Evolutionary conservation across 1,140 invertebrate species (phyloP), one percentile per base, ranked within the genome.

Genomic region (Chelonus insularis): DNA sequence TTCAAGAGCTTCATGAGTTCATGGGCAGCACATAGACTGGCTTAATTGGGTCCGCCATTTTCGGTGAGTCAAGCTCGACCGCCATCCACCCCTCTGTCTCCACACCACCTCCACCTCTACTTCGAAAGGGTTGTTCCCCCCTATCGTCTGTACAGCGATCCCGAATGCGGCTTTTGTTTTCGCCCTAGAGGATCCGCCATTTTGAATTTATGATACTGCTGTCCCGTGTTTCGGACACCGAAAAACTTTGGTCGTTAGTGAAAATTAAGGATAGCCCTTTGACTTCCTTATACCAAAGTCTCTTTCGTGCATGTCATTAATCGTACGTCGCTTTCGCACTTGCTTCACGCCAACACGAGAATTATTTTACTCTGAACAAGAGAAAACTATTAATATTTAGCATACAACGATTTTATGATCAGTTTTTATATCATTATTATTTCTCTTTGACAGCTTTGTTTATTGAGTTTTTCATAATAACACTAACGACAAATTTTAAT

Each of bases 41-140:
- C 69, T 74, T 78, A 78, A 78, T 78, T 80, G 79, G 78, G 79
- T 80, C 77, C 78, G 79, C 78, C 79, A 81, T 81, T 81, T 81
- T 81, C 78, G 75, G 72, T 72, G 68, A 71, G 69, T 69, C 73
- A 72, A 78, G 66, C 76, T 72, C 74, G 57, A 59, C 47, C 57
- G 20, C 47, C 47, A 59, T 59, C 47, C 32, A 59, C 47, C 57
- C 45, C 70, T 69, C 70, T 68, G 59, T 60, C 63, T 68, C 58
- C n/a, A 36, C 54, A 32, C 29, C 56, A 16, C 36, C 47, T 12
- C 9, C 4, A 21, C 14, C 37, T 32, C 47, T 23, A 66, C 65
- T 72, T 71, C 72, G 72, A 74, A 79, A 80, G 78, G 77, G 78
- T 81, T 80, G 70, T 41, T 57, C 23, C 60, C 52, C 51, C 41